Evolutionary conservation across 53 echinoderm and acorn worm species (phyloP).

Genomic region (Paelopatides confundens): DNA sequence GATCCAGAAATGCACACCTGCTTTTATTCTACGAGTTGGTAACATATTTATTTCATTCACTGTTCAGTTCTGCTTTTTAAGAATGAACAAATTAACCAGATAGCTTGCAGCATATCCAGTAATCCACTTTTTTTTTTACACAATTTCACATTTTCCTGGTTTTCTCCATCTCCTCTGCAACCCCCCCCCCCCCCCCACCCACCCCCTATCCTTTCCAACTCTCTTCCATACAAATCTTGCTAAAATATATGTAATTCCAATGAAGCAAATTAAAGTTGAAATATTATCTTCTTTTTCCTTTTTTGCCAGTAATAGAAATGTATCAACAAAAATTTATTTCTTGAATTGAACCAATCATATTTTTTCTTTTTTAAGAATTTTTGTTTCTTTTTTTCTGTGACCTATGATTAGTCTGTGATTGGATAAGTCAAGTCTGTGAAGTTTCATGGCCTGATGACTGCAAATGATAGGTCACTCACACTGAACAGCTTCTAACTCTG

Average conservation of each 20-base stretch:
- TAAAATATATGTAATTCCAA: no score
- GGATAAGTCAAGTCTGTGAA: neutral
- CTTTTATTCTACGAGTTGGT: no score
- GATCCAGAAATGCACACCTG: no score
- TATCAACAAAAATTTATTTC: neutral
- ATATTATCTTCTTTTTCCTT: no score
- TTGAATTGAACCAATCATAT: neutral
- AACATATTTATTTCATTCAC: no score
- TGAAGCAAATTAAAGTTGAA: no score
- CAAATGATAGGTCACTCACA: constrained; percentile 26
- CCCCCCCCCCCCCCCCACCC: neutral
- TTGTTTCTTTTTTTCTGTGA: neutral
- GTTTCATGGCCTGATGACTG: neutral
- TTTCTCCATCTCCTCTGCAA: neutral
- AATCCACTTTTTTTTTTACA: no score
- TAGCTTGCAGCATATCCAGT: no score
- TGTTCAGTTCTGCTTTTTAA: no score
- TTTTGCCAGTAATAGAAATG: neutral
- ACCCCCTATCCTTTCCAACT: neutral
- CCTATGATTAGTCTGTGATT: neutral
- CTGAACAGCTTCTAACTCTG: neutral
- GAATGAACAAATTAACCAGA: no score
- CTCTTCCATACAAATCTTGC: neutral
- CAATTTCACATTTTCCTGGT: no score
- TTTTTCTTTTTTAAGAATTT: neutral